Base-by-base conservation (phyloP, 23 tunicate genomes). In the Aplidium turbinatum region DNA sequence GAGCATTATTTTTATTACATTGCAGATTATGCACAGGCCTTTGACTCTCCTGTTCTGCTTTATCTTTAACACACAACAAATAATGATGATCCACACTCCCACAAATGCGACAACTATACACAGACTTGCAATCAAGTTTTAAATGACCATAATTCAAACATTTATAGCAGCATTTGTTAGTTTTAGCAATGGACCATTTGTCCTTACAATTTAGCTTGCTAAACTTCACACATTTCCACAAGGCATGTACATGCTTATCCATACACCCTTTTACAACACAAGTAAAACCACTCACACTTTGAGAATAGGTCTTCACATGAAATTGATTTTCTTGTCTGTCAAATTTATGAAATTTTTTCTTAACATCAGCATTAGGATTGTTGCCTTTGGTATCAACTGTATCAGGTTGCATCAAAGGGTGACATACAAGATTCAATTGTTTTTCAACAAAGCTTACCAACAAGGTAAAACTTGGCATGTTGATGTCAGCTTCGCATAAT, bases 401-500 rank as follows among this genome's bases (percentile, higher is more conserved):
- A 5, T 60, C 36, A 25, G 30, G 36, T 36, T 65, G 72, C 72
- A 65, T 38, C 23, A 65, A 23, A 11, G 72, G 72, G 22, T 65
- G 72, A 18, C 9, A 65, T 19, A 65, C 50, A 9, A 60, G n/a
- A 5, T 60, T 30, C 68, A 60, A 20, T 20, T 60, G 68, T 6
- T 30, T 29, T 60, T 60, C 50, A 42, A 42, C 50, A 11, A 42
- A 42, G 50, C 16, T 42, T 42, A 42, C 11, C 13, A 42, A 42
- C 7, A 28, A 60, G 6, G 7, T 27, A 60, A 30, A 60, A 4
- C 31, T 30, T 4, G 36, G n/a, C 36, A 30, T 4, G n/a, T 5
- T 4, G 7, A 7, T 11, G 31, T 30, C n/a, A 16, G 7, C 7
- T 60, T 60, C n/a, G 38, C 68, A 60, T 30, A 60, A 20, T 6